These are phyloP conservation scores for Xenopus tropicalis DNA, from an alignment of 2,113 vertebrate species.

Conservation along the genomic window DNA sequence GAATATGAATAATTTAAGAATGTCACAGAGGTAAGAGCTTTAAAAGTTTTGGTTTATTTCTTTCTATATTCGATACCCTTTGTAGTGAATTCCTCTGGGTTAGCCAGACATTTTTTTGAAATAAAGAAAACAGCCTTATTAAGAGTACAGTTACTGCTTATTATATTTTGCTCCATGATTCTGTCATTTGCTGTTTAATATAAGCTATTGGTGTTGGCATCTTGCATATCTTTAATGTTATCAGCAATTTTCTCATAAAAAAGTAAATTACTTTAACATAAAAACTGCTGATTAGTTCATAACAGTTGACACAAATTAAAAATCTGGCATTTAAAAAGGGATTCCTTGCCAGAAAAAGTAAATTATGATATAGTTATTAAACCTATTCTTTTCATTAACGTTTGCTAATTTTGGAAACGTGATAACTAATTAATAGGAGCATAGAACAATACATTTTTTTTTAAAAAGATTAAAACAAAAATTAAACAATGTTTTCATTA, in stretches of 20 bases:
- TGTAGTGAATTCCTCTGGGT: too few relatives aligned
- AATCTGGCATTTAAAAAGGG: constrained; percentile 2
- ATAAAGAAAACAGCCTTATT: neutral
- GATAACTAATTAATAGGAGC: neutral
- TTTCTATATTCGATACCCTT: too few relatives aligned
- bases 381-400: neutral
- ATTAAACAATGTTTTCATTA: too few relatives aligned
- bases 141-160: too few relatives aligned
- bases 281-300: constrained; percentile 24
- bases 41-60: too few relatives aligned
- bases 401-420: neutral
- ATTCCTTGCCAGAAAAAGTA: constrained; percentile 18
- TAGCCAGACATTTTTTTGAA: too few relatives aligned
- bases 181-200: neutral
- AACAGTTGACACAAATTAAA: constrained; percentile 17
- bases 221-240: neutral
- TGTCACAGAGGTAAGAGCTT: too few relatives aligned
- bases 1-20: too few relatives aligned
- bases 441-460: neutral
- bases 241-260: constrained; percentile 18
- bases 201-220: neutral
- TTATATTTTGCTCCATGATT: neutral
- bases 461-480: too few relatives aligned
- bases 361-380: neutral
- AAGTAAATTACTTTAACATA: constrained; percentile 5